Percentiles rank a stretch among this genome's conserved stretches.
Conservation (phyloP, 2,113 vertebrate species). For the Scomber japonicus region DNA sequence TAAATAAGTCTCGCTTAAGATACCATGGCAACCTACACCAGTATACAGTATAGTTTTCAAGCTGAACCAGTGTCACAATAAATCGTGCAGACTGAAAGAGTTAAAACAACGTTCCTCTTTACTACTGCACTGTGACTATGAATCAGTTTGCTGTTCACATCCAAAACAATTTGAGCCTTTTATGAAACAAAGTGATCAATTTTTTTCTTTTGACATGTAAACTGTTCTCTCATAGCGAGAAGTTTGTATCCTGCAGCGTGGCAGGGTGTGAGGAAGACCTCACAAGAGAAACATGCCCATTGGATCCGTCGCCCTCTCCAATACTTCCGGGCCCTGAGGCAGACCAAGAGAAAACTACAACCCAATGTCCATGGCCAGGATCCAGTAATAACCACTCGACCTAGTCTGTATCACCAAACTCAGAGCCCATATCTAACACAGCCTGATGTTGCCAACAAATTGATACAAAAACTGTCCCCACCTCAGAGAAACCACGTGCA, state of each 20-base stretch:
- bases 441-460: not conserved
- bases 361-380: not conserved
- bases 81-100: no score
- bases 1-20: no score
- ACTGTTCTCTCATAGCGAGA: not conserved
- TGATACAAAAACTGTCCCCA: not conserved
- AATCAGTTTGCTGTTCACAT: no score
- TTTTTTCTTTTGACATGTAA: no score
- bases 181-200: no score
- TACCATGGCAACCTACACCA: no score
- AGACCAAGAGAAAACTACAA: not conserved
- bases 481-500: not conserved
- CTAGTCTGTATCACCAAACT: not conserved
- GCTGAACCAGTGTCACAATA: no score
- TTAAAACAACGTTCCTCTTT: no score
- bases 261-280: not conserved
- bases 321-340: not conserved
- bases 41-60: no score
- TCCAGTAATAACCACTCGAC: not conserved
- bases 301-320: slow-evolving; percentile 15
- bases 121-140: no score
- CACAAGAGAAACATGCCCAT: not conserved
- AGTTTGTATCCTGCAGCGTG: not conserved
- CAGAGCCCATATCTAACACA: not conserved
- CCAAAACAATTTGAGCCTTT: no score